These are phyloP conservation scores for Trichonephila clavata DNA, from an alignment of 1,140 invertebrate species.

Conservation along the genomic window DNA sequence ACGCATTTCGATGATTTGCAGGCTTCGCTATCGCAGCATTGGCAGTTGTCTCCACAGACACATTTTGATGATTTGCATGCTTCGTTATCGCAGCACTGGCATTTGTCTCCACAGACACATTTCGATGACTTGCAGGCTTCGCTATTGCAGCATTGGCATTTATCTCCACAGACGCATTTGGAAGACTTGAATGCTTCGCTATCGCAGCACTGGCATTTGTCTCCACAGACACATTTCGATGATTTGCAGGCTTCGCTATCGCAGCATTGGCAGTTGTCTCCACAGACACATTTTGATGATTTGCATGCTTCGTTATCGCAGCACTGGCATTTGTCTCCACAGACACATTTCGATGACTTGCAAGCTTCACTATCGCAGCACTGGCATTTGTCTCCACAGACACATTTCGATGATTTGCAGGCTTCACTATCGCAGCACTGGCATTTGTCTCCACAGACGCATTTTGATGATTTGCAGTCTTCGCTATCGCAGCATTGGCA, in stretches of 20 bases:
- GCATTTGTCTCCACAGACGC: background rate
- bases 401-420: background rate
- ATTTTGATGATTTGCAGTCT: background rate
- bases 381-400: background rate
- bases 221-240: background rate
- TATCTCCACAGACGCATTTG: background rate
- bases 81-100: background rate
- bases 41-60: background rate
- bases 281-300: background rate
- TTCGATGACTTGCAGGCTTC: background rate
- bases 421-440: background rate
- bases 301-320: background rate
- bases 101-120: background rate
- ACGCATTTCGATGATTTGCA: background rate
- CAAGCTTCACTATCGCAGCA: background rate
- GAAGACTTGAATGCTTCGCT: too few relatives aligned
- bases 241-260: background rate
- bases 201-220: background rate
- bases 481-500: background rate
- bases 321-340: background rate
- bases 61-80: background rate
- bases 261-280: background rate
- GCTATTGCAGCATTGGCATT: conserved; percentile 12
- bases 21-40: background rate
- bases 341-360: background rate